These are phyloP conservation scores for Patagioenas fasciata DNA, from an alignment of 2,113 vertebrate species.

Conservation along the genomic window DNA sequence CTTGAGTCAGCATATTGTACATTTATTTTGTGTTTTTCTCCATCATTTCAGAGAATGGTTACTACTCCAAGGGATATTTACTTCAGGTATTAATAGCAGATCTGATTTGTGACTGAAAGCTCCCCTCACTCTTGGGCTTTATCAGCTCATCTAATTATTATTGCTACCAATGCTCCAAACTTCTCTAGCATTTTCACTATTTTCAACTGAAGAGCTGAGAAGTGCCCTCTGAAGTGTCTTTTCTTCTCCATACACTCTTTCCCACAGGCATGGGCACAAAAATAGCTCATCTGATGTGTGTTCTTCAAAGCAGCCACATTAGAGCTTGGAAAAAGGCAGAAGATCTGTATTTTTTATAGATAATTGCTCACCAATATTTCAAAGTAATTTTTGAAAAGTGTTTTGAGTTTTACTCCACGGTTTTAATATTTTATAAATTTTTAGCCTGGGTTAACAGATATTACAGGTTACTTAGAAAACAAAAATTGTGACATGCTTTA, in stretches of 20 bases:
- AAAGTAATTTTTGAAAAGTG: background rate
- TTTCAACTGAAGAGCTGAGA: background rate
- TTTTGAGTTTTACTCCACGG: background rate
- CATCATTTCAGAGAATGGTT: background rate
- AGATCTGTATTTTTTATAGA: background rate
- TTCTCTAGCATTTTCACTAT: background rate
- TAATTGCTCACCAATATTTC: background rate
- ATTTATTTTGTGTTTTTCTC: background rate
- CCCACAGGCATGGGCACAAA: background rate
- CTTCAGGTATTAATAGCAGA: background rate
- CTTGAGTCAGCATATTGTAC: background rate
- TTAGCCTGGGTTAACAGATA: background rate
- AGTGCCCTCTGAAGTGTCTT: background rate
- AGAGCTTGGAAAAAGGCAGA: background rate
- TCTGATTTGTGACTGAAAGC: background rate
- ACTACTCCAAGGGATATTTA: background rate
- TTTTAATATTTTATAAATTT: background rate
- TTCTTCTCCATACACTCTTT: background rate
- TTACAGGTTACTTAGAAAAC: background rate
- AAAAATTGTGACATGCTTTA: background rate
- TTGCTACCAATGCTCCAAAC: background rate
- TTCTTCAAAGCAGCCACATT: background rate
- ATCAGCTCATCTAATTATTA: background rate
- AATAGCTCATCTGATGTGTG: background rate
- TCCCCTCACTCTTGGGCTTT: background rate